Percentiles rank a stretch among this genome's conserved stretches.
Evolutionary conservation across 2,888 invertebrate species (phyloP).

Genomic region (Eupithecia exiguata): DNA sequence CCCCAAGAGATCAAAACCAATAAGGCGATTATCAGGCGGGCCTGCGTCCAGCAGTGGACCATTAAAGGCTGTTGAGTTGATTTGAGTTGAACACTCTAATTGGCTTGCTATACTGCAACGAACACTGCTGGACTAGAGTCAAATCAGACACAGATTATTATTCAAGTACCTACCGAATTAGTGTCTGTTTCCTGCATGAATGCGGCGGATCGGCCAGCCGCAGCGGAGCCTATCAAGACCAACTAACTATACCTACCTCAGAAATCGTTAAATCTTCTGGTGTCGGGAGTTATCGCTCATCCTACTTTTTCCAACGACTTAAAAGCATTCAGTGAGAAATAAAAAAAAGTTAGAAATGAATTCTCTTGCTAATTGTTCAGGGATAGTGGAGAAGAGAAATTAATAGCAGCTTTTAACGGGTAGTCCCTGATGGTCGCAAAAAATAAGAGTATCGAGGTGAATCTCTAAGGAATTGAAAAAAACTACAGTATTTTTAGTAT

Average conservation of each 20-base stretch:
- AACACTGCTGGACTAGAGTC: neutral
- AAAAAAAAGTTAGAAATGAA: constrained; percentile 35
- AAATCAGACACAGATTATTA: neutral
- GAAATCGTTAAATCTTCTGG: constrained; percentile 66
- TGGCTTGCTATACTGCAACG: neutral
- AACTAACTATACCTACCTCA: constrained; percentile 52
- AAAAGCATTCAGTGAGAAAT: constrained; percentile 46
- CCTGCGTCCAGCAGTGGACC: too few relatives aligned
- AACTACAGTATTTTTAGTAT: neutral
- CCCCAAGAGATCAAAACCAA: too few relatives aligned
- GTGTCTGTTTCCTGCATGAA: constrained; percentile 18
- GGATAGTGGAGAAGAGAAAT: constrained; percentile 10
- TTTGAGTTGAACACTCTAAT: neutral
- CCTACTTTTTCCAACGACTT: constrained; percentile 59
- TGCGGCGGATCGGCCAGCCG: constrained; percentile 23
- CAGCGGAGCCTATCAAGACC: constrained; percentile 55
- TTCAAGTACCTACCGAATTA: neutral
- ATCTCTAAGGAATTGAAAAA: neutral
- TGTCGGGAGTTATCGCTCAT: constrained; percentile 68
- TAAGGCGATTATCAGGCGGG: too few relatives aligned
- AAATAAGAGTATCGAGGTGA: neutral
- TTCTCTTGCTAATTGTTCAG: constrained; percentile 23
- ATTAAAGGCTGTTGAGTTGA: too few relatives aligned
- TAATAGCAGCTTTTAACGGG: constrained; percentile 20
- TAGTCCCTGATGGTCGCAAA: neutral